These are phyloP conservation scores for Ginglymostoma cirratum DNA, from an alignment of 2,113 vertebrate species.

Conservation along the genomic window DNA sequence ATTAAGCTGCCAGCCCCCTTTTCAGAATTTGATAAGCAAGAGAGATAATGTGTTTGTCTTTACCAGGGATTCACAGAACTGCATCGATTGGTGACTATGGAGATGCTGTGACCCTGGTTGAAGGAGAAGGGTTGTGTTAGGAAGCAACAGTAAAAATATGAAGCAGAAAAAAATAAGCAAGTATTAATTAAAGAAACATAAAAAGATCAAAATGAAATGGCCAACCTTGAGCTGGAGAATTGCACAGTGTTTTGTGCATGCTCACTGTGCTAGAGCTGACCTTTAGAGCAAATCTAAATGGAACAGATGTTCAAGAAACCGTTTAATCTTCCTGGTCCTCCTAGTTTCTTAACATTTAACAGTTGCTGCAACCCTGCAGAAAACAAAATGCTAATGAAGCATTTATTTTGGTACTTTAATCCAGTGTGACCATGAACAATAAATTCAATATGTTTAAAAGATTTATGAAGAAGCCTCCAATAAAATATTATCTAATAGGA, in stretches of 20 bases:
- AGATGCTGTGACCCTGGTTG: not conserved
- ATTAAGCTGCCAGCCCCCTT: not conserved
- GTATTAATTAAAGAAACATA: not conserved
- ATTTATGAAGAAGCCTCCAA: conserved; percentile 7
- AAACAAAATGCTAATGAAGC: not conserved
- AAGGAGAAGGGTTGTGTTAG: not conserved
- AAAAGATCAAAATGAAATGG: not conserved
- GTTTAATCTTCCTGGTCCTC: not conserved
- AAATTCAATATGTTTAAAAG: conserved; percentile 4
- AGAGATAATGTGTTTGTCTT: not conserved
- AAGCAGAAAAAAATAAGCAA: not conserved
- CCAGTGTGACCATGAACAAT: not conserved
- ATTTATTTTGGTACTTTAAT: conserved; percentile 19
- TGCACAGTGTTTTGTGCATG: not conserved
- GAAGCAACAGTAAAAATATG: not conserved
- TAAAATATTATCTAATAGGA: conserved; percentile 32
- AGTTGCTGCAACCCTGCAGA: not conserved
- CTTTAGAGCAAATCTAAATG: conserved; percentile 28
- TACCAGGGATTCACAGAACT: not conserved
- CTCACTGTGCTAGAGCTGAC: not conserved
- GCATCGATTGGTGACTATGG: no score
- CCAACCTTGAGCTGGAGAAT: not conserved
- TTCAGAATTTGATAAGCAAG: not conserved
- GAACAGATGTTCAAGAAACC: conserved; percentile 19
- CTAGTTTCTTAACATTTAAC: not conserved